phyloP scores from a whole-genome alignment of 2,113 vertebrate species.

The Sakesphorus luctuosus region DNA sequence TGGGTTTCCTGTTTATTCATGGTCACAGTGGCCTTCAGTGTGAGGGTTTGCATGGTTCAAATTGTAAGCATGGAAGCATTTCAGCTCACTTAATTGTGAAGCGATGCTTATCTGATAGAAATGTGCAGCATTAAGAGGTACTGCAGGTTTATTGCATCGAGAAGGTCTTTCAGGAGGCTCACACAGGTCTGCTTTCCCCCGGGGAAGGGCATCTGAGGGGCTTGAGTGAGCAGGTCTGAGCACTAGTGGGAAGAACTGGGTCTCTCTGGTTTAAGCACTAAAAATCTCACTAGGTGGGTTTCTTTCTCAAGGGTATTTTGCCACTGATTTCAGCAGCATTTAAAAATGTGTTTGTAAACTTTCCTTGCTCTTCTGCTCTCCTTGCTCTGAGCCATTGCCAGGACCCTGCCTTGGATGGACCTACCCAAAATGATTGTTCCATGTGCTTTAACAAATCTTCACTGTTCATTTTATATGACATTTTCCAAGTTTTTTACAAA shows the following conservation, averaged over 20 bases:
- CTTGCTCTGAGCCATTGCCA: background rate
- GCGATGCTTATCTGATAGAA: conserved; percentile 62
- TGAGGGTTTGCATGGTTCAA: background rate
- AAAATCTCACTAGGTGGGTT: background rate
- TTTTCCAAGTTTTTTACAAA: background rate
- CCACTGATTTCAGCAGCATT: background rate
- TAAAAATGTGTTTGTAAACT: background rate
- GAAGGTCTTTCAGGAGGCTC: conserved; percentile 16
- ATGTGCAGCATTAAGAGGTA: background rate
- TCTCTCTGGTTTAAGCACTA: conserved; percentile 34
- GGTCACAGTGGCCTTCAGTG: background rate
- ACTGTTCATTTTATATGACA: background rate
- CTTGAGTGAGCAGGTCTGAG: background rate
- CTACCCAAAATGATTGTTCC: background rate
- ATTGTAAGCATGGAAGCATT: conserved; percentile 13
- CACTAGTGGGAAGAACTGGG: conserved; percentile 28
- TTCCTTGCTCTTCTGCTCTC: background rate
- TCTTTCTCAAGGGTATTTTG: conserved; percentile 3
- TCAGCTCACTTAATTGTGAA: conserved; percentile 38
- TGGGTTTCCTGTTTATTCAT: background rate
- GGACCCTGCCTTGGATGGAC: background rate
- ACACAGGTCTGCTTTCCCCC: background rate
- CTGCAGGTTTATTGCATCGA: conserved; percentile 16
- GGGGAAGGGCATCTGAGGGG: conserved; percentile 36
- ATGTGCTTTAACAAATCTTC: background rate